Conservation (phyloP, 2,113 vertebrate species). For the Toxotes chatareus region DNA sequence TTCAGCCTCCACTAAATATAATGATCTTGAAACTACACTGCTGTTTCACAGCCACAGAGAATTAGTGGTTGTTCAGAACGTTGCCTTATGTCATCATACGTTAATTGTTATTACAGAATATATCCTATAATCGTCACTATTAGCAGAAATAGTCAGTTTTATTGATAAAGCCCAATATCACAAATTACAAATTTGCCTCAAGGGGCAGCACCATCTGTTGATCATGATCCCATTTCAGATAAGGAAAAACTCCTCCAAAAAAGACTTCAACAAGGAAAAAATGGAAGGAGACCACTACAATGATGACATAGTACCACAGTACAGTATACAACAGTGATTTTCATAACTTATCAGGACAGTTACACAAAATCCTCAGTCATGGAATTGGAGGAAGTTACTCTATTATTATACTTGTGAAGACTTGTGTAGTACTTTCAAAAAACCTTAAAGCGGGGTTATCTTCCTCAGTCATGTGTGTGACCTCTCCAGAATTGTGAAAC, state of each 20-base stretch:
- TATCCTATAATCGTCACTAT: not conserved
- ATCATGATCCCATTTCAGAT: not conserved
- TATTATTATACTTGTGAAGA: not conserved
- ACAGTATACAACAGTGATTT: not conserved
- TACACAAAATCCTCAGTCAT: not conserved
- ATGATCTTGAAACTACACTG: not conserved
- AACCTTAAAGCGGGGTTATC: not conserved
- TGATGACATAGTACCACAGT: not conserved
- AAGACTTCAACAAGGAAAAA: not conserved
- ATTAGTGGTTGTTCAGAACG: not conserved
- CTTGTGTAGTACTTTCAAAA: not conserved
- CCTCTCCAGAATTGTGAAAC: slow-evolving; percentile 33
- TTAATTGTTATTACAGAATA: not conserved
- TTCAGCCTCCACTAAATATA: not conserved
- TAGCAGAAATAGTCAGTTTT: not conserved
- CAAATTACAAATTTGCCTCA: no score
- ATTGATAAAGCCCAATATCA: not conserved
- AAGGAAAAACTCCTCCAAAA: not conserved
- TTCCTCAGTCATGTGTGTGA: slow-evolving; percentile 25
- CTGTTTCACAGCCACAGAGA: not conserved
- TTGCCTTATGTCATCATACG: no score
- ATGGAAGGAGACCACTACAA: no score
- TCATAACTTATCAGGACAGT: not conserved
- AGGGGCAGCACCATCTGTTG: no score
- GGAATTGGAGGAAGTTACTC: not conserved